Evolutionary conservation across 2,113 vertebrate genomes (phyloP), one percentile per base, ranked within the genome.

Genomic region (Festucalex cinctus): DNA sequence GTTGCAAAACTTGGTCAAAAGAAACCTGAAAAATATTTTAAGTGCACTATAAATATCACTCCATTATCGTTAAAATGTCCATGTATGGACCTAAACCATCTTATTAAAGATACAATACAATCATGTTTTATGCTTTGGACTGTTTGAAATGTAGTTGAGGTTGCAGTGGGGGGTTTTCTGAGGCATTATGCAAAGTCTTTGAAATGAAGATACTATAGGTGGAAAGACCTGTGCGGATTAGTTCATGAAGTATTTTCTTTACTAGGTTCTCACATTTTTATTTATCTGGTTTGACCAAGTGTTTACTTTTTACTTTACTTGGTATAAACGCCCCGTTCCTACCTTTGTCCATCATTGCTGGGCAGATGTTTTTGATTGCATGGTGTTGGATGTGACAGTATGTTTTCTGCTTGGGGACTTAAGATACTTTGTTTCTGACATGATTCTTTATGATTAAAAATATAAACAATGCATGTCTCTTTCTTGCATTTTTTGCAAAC

Each of bases 381-480:
- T 80, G 78, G 37, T 80, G 78, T 70, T 81, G 71, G 64, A 69
- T 79, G 76, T 70, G 67, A 65, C 69, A 49, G 60, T 74, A 35
- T 83, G 70, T 39, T 69, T 79, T 72, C 60, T 72, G 68, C 68
- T 70, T 73, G 65, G 68, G 69, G 58, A 75, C 36, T 67, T 69
- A 68, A 78, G 65, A 71, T 74, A 67, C 56, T 74, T n/a, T n/a
- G n/a, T n/a, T 17, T 43, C 77, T 76, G 66, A 69, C 20, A 20
- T 64, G 69, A 63, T 69, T 76, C 46, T 77, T 77, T 82, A 46
- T 77, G 66, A 78, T 79, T 77, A 57, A 68, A 76, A 71, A 74
- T 46, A 41, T 22, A 75, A 65, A 63, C 17, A n/a, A 54, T 17
- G n/a, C 12, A 5, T 60, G n/a, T 63, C 5, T 68, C 9, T 53